Evolutionary conservation across 1,140 invertebrate genomes (phyloP).

Genomic region (Himalopsyche phryganea): DNA sequence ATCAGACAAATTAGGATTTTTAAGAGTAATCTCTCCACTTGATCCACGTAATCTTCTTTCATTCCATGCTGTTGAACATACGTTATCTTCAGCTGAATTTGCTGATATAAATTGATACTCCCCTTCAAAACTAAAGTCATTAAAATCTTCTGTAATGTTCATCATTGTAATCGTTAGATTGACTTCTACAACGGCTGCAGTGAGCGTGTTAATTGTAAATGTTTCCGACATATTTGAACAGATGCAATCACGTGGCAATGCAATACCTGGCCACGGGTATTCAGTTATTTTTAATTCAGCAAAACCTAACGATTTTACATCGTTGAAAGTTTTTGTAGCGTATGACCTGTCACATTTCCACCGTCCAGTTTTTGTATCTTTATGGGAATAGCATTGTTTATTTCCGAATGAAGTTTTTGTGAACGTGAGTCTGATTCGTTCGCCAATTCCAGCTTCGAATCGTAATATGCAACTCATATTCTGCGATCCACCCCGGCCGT

Average conservation of each 20-base stretch:
- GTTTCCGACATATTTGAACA: conserved; percentile 67
- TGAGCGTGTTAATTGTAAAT: conserved; percentile 58
- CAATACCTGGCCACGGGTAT: conserved; percentile 69
- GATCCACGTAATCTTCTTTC: conserved; percentile 62
- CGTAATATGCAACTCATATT: conserved; percentile 72
- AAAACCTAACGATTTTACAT: conserved; percentile 46
- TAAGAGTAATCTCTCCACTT: conserved; percentile 62
- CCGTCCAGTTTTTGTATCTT: conserved; percentile 62
- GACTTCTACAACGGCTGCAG: conserved; percentile 65
- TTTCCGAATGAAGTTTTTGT: conserved; percentile 64
- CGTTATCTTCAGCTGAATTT: conserved; percentile 49
- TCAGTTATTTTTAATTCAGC: conserved; percentile 68
- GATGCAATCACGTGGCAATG: conserved; percentile 68
- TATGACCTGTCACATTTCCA: conserved; percentile 61
- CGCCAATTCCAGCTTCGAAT: conserved; percentile 66
- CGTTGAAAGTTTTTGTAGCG: conserved; percentile 7
- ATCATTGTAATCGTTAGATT: conserved; percentile 72
- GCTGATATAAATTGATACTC: conserved; percentile 67
- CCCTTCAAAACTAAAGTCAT: conserved; percentile 76
- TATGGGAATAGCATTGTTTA: conserved; percentile 61
- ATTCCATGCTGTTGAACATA: conserved; percentile 60
- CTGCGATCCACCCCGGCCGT: conserved; percentile 71
- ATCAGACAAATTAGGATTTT: conserved; percentile 45
- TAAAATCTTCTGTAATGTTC: conserved; percentile 78
- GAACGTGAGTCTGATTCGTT: conserved; percentile 64